phyloP scores from a whole-genome alignment of 2,797 vertebrate genomes.

The Coregonus suidteri region DNA sequence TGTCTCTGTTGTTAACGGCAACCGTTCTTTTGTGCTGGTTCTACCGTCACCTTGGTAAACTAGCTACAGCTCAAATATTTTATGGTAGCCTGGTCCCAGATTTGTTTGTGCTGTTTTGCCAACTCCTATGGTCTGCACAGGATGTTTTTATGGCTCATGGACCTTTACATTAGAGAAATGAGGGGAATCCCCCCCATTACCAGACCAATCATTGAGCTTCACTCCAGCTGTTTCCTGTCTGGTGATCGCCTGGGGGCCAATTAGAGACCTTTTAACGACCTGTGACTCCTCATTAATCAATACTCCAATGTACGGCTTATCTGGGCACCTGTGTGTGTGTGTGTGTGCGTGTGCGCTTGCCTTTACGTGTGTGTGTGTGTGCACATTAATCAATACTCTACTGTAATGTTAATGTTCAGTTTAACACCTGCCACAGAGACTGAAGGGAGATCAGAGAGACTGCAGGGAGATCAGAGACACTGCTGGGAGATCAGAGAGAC shows the following conservation, averaged over 20 bases:
- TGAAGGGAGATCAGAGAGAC: too few species aligned
- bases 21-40: not conserved
- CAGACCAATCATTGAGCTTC: not conserved
- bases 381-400: too few species aligned
- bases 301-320: not conserved
- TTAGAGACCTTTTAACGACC: not conserved
- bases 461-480: too few species aligned
- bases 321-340: too few species aligned
- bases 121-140: not conserved
- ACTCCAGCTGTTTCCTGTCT: constrained; percentile 23
- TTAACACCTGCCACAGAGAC: too few species aligned
- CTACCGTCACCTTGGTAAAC: not conserved
- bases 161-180: not conserved
- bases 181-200: not conserved
- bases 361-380: too few species aligned
- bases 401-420: too few species aligned
- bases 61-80: not conserved
- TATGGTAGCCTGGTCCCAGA: not conserved
- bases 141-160: not conserved
- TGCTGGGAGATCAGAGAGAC: too few species aligned
- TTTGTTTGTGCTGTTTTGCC: not conserved
- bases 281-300: not conserved
- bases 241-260: not conserved
- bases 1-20: not conserved
- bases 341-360: too few species aligned